Base-by-base conservation (phyloP, 1,140 invertebrate genomes). In the Paraescarpia echinospica region DNA sequence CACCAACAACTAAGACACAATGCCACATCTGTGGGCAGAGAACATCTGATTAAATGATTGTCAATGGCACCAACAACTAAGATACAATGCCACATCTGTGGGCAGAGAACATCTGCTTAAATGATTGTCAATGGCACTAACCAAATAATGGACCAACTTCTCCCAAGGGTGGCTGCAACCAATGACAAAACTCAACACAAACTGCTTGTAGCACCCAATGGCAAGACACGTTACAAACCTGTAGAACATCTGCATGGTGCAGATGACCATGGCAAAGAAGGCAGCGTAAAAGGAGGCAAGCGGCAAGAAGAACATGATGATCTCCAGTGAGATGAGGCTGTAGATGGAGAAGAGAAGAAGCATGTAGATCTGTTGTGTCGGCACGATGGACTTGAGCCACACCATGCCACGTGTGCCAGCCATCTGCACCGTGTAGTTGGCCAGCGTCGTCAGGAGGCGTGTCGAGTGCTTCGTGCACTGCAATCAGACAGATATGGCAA, bases 221-320 rank as follows among this genome's bases (percentile, higher is more conserved):
- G 18, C 8, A 51, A 1, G 48, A 51, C 48, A 1, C 59, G 27
- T 77, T 27, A 77, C 59, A 77, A 2, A 77, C 59, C 59, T 59
- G 90, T 93, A 93, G 77, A 93, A 92, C 97, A 98, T 98, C 95
- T 97, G 97, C 94, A 98, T 98, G 0, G 97, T 98, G 48, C 97
- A 97, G 48, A 98, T 96, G 1, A 98, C 96, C 97, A 98, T 98
- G 0, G 97, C 95, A 6, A 97, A 94, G 41, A 98, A 97, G 91
- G 97, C 97, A 0, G 97, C 93, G 93, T 98, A 98, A 94, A 97
- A 98, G 8, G 97, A 94, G 14, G 97, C 95, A 93, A 97, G 96
- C 0, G 97, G 97, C 18, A 98, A 95, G 92, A 97, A 97, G 34
- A 97, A 96, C 12, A 97, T 95, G 0, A 97, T 93, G 94, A 96